Evolutionary conservation across 1,140 invertebrate genomes (phyloP).

Genomic region (Metaphire vulgaris): DNA sequence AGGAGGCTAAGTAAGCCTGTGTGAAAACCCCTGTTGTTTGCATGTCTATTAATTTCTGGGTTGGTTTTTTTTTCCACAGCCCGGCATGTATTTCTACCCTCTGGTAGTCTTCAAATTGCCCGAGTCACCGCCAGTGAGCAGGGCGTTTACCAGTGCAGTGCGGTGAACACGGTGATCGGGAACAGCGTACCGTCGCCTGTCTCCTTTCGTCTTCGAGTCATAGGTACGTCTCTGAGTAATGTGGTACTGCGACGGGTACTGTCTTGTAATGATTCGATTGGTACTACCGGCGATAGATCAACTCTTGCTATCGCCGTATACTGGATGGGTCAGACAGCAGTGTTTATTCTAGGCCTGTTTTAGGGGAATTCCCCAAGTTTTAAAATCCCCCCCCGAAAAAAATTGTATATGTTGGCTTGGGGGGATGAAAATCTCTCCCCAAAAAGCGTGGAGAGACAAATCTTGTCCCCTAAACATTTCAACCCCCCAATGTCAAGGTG

Average conservation of each 20-base stretch:
- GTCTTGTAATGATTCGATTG: not conserved
- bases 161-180: not conserved
- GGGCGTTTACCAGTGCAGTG: slow-evolving; percentile 16
- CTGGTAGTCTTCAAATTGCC: slow-evolving; percentile 15
- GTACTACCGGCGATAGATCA: too few relatives aligned
- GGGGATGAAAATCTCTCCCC: too few relatives aligned
- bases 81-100: not conserved
- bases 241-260: not conserved
- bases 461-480: too few relatives aligned
- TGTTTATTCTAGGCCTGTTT: not conserved
- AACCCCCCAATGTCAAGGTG: too few relatives aligned
- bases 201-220: not conserved
- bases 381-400: not conserved
- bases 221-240: not conserved
- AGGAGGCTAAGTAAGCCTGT: too few relatives aligned
- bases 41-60: too few relatives aligned
- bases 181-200: not conserved
- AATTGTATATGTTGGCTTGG: too few relatives aligned
- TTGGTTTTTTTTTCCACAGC: too few relatives aligned
- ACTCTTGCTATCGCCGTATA: too few relatives aligned
- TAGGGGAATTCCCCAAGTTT: not conserved
- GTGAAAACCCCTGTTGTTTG: too few relatives aligned
- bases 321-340: not conserved
- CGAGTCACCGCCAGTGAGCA: slow-evolving; percentile 4
- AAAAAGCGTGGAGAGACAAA: too few relatives aligned